Percentiles rank a stretch among this genome's conserved stretches.
Conservation (phyloP, 2,888 invertebrate species). For the Tachina lurida region DNA sequence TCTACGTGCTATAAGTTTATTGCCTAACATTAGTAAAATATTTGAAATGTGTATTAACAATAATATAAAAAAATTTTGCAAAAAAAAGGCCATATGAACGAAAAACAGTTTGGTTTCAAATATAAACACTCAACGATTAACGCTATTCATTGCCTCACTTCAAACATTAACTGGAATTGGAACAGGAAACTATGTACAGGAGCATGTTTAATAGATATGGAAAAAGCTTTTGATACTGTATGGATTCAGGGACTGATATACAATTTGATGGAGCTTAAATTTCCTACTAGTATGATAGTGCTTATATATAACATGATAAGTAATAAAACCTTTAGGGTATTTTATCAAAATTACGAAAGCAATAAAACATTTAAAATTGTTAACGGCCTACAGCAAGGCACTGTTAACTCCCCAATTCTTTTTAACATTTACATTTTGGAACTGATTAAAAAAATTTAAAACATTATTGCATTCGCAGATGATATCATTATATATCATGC, state of each 20-base stretch:
- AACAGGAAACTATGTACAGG: neutral
- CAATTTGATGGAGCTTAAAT: neutral
- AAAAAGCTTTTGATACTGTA: neutral
- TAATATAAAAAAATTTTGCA: neutral
- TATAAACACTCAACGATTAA: neutral
- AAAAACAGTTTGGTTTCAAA: neutral
- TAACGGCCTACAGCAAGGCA: neutral
- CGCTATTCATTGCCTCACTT: neutral
- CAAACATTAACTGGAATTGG: neutral
- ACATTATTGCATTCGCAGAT: slow-evolving; percentile 9
- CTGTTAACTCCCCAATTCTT: neutral
- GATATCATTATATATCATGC: slow-evolving; percentile 12
- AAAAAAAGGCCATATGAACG: neutral
- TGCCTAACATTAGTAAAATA: neutral
- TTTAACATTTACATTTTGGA: neutral
- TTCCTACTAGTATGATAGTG: neutral
- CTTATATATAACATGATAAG: neutral
- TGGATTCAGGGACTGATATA: too few species aligned
- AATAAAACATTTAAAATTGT: neutral
- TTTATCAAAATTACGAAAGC: neutral
- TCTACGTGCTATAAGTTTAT: neutral
- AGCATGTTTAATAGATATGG: neutral
- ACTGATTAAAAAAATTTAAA: neutral
- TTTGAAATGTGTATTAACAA: neutral
- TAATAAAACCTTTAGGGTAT: neutral